Conservation (phyloP, 2,113 vertebrate genomes). For the Scophthalmus maximus region DNA sequence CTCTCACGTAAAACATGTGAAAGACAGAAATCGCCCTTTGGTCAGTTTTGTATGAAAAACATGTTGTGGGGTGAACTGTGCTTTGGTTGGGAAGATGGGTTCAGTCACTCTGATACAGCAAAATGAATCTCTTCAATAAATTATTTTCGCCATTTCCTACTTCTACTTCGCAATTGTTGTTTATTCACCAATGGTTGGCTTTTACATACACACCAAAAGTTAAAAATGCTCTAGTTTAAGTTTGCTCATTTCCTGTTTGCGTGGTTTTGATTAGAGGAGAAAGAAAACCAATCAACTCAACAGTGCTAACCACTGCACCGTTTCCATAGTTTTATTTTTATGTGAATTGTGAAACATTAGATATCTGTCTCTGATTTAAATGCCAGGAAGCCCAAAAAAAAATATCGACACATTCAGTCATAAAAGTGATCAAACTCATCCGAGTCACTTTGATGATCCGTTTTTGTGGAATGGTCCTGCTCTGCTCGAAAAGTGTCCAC, state of each 20-base stretch:
- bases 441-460: constrained; percentile 47
- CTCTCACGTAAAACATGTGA: constrained; percentile 26
- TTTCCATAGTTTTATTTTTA: not conserved
- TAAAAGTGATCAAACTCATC: constrained; percentile 83
- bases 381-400: too few species aligned
- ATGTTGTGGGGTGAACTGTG: not conserved
- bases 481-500: constrained; percentile 54
- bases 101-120: constrained; percentile 3
- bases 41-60: constrained; percentile 25
- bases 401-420: constrained; percentile 54
- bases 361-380: too few species aligned
- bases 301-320: too few species aligned
- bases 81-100: not conserved
- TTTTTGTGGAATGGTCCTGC: not conserved
- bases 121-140: constrained; percentile 32
- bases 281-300: not conserved
- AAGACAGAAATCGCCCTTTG: not conserved
- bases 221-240: not conserved
- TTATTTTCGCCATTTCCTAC: constrained; percentile 2
- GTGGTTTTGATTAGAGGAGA: not conserved
- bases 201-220: not conserved
- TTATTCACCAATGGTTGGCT: too few species aligned
- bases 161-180: too few species aligned
- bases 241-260: not conserved
- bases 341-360: not conserved